phyloP scores from a whole-genome alignment of 2,113 vertebrate species.

The Blennius ocellaris region DNA sequence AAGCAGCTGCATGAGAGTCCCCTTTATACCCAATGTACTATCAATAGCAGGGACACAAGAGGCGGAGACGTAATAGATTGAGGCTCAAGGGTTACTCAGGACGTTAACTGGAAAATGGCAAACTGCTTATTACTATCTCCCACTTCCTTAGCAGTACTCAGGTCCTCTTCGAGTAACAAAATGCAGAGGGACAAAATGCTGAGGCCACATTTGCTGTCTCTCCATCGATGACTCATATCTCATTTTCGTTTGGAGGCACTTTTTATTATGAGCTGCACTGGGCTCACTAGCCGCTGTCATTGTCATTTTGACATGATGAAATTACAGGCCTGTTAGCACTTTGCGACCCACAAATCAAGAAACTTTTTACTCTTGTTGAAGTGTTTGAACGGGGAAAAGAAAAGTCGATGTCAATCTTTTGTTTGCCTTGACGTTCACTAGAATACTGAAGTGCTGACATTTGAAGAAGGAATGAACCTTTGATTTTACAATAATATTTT shows the following conservation, averaged over 20 bases:
- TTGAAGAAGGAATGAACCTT: not conserved
- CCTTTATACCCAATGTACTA: slow-evolving; percentile 15
- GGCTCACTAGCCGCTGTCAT: not conserved
- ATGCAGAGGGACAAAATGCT: not conserved
- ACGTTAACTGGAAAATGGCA: slow-evolving; percentile 10
- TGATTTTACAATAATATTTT: not conserved
- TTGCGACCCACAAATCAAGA: not conserved
- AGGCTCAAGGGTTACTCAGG: slow-evolving; percentile 5
- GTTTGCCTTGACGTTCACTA: not conserved
- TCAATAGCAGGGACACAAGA: slow-evolving; percentile 1
- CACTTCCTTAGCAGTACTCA: slow-evolving; percentile 9
- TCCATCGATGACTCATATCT: not conserved
- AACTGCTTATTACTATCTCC: slow-evolving; percentile 16
- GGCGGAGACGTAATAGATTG: slow-evolving; percentile 19
- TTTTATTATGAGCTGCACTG: not conserved
- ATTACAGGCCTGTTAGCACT: slow-evolving; percentile 12
- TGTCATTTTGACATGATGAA: slow-evolving; percentile 8
- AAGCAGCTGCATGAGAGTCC: not conserved
- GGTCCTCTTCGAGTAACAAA: slow-evolving; percentile 9
- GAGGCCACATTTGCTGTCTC: not conserved
- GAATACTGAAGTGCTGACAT: not conserved
- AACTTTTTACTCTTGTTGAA: not conserved
- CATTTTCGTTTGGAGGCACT: not conserved
- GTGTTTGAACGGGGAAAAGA: not conserved
- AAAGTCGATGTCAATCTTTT: not conserved